Evolutionary conservation across 2,113 vertebrate genomes (phyloP).

Genomic region (Cygnus buccinator): DNA sequence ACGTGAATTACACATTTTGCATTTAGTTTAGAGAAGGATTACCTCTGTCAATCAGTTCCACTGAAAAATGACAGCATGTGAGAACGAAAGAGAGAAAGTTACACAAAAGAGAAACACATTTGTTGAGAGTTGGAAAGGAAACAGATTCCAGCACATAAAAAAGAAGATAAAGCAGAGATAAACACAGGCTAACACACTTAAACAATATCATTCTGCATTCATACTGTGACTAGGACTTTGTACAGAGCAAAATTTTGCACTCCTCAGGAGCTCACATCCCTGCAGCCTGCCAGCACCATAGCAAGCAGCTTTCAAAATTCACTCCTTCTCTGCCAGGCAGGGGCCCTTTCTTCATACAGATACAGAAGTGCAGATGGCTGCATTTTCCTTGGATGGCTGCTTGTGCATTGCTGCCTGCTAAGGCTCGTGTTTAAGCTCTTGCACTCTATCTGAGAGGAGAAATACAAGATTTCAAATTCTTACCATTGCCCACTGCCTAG

Average conservation of each 20-base stretch:
- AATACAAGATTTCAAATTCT: neutral
- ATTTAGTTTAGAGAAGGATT: conserved; percentile 56
- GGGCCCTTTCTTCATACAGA: neutral
- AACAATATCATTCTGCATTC: neutral
- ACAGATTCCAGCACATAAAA: neutral
- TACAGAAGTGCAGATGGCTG: neutral
- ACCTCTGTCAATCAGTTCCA: conserved; percentile 68
- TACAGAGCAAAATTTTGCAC: neutral
- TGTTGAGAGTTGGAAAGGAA: conserved; percentile 5
- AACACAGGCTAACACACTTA: neutral
- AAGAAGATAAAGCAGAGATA: neutral
- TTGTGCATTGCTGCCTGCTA: neutral
- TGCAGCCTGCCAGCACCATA: neutral
- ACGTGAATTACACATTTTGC: neutral
- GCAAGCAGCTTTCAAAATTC: neutral
- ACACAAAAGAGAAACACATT: conserved; percentile 49
- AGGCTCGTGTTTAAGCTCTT: neutral
- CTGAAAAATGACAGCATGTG: conserved; percentile 68
- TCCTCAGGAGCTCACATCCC: neutral
- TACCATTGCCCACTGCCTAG: conserved; percentile 93
- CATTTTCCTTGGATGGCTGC: neutral
- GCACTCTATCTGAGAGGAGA: no score
- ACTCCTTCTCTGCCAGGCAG: neutral
- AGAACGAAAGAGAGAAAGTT: conserved; percentile 61
- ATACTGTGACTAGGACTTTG: fast-evolving